Evolutionary conservation across 2,888 invertebrate species (phyloP).

Genomic region (Caenorhabditis wallacei): DNA sequence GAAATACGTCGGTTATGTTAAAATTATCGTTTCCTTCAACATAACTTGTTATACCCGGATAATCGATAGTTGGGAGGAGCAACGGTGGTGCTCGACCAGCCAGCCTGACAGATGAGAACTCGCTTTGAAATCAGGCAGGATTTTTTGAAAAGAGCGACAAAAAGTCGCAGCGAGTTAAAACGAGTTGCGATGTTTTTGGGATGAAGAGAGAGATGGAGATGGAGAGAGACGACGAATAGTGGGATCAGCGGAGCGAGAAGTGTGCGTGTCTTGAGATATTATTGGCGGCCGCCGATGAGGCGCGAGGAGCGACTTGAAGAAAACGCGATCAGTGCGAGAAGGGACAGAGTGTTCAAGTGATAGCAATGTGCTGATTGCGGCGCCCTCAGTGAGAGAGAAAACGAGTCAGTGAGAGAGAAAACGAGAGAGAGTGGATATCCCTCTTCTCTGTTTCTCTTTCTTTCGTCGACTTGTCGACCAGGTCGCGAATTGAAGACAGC

Average conservation of each 20-base stretch:
- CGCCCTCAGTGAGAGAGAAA: background rate
- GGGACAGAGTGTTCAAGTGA: slow-evolving; percentile 61
- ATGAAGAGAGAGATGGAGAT: no score
- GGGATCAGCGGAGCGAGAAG: slow-evolving; percentile 50
- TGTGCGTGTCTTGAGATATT: slow-evolving; percentile 45
- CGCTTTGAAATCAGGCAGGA: slow-evolving; percentile 37
- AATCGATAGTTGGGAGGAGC: slow-evolving; percentile 55
- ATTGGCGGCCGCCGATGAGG: slow-evolving; percentile 58
- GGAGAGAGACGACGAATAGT: slow-evolving; percentile 19
- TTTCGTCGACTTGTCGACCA: slow-evolving; percentile 27
- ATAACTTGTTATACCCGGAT: slow-evolving; percentile 42
- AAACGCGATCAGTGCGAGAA: slow-evolving; percentile 58
- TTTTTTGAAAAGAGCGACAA: slow-evolving; percentile 31
- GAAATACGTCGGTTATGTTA: slow-evolving; percentile 48
- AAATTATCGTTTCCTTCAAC: slow-evolving; percentile 15
- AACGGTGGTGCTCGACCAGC: slow-evolving; percentile 36
- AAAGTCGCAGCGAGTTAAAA: slow-evolving; percentile 44
- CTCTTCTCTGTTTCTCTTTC: slow-evolving; percentile 34
- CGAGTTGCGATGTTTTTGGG: slow-evolving; percentile 22
- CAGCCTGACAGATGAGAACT: slow-evolving; percentile 50
- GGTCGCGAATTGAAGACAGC: slow-evolving; percentile 50
- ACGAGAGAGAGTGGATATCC: slow-evolving; percentile 32
- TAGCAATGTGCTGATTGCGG: slow-evolving; percentile 58
- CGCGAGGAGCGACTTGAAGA: slow-evolving; percentile 58
- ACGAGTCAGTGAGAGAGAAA: background rate